phyloP scores from a whole-genome alignment of 2,888 invertebrate genomes.

The Crepidodera aurea region DNA sequence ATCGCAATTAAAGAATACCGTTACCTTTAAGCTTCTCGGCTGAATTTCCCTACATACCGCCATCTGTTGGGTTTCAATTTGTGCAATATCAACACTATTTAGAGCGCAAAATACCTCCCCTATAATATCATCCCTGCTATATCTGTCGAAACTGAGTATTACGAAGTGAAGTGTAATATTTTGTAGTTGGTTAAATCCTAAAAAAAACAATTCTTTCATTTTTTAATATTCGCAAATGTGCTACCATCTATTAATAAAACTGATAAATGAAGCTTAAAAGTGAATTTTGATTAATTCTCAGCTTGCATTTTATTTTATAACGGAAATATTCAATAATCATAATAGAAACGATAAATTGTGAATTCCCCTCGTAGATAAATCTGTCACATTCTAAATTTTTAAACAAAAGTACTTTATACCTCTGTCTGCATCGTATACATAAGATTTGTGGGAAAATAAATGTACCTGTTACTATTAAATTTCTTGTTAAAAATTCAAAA shows the following conservation, averaged over 20 bases:
- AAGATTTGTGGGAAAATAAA: neutral
- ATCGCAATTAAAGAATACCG: too few relatives aligned
- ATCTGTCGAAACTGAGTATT: constrained; percentile 94
- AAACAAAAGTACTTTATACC: neutral
- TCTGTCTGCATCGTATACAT: neutral
- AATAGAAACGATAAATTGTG: too few relatives aligned
- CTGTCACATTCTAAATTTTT: too few relatives aligned
- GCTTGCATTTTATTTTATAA: too few relatives aligned
- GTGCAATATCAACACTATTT: constrained; percentile 70
- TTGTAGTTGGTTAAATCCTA: constrained; percentile 79
- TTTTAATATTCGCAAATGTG: neutral
- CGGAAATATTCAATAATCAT: too few relatives aligned
- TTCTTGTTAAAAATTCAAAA: too few relatives aligned
- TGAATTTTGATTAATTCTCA: too few relatives aligned
- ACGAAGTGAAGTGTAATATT: constrained; percentile 94
- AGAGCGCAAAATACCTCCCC: constrained; percentile 95
- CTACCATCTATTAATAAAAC: neutral
- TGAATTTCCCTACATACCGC: constrained; percentile 89
- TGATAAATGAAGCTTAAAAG: too few relatives aligned
- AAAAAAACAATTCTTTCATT: too few relatives aligned
- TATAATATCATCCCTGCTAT: constrained; percentile 97
- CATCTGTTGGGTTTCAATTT: constrained; percentile 80
- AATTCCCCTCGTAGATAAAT: too few relatives aligned
- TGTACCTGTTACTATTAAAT: too few relatives aligned
- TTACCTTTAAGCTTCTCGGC: constrained; percentile 91